Base-by-base conservation (phyloP, 2,113 vertebrate genomes). In the Labeo rohita region DNA sequence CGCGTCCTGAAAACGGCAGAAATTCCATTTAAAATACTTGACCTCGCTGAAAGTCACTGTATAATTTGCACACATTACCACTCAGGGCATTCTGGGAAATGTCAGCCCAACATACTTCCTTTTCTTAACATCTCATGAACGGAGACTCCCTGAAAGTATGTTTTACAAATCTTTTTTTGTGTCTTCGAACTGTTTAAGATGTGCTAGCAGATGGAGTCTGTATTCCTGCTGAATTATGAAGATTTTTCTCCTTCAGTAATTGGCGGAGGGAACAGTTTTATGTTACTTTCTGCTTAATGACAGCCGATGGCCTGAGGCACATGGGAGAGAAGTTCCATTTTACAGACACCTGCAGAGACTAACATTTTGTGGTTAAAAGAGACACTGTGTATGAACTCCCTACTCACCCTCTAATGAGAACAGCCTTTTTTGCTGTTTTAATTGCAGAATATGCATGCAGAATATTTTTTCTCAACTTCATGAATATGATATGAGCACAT, bases 41-140 rank as follows among this genome's bases (percentile, higher is more conserved):
- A 80, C 77, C 77, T 80, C 77, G n/a, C 16, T 63, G 77, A 80
- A 80, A 63, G 77, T 61, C 52, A 80, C 36, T 80, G 52, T 80
- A 59, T 61, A 43, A 80, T 59, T 80, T 80, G 77, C 34, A n/a
- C 54, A 59, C n/a, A n/a, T 63, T 63, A 61, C 34, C 54, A 80
- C 54, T 61, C 1, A n/a, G 56, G 54, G 21, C 77, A 80, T 45
- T 80, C 77, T 80, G 54, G 56, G 50, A 63, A 80, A 80, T 80
- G 77, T 59, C 16, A 43, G 9, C 56, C 45, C 21, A 39, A 56
- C 12, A 61, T 5, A 45, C 28, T 61, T 80, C 34, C 74, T 0
- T 13, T 23, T 12, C 2, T 34, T 34, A 78, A 56, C 50, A 11
- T 54, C 28, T 77, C 16, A 23, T 56, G 47, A 52, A 54, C 3